Evolutionary conservation across 2,888 invertebrate genomes (phyloP), one percentile per base, ranked within the genome.

Genomic region (Drosophila bunnanda): DNA sequence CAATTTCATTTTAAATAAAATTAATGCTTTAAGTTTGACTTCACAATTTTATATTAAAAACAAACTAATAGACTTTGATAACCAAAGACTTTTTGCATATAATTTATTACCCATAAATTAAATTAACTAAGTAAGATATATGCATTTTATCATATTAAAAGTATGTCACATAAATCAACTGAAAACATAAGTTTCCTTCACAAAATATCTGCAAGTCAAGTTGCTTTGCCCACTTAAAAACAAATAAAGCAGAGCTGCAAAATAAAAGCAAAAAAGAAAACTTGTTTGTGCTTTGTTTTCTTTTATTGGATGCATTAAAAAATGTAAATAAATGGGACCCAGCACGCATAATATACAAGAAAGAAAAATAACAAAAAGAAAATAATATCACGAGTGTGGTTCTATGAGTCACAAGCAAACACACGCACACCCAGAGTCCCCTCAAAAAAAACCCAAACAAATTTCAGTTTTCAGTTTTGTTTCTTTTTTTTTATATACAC

Each of bases 281-380:
- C 60, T 54, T 68, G 69, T 75, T 67, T 79, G 62, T 62, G 57
- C 76, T 55, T 74, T 72, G 69, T 57, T 65, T 69, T 60, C 52
- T 71, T 71, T 71, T 71, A 71, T 71, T 54, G 56, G 48, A 66
- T 88, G 80, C 68, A 82, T 79, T 88, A 73, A 77, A 70, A 71
- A 85, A 77, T 80, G 80, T 86, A 82, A 80, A 82, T 82, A 81
- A 75, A 80, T 75, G 76, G 69, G 52, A 32, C 59, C 39, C 58
- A 39, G 61, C 73, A 76, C 79, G 67, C 79, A 73, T 64, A 53
- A 72, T 30, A 55, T 15, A 15, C 30, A 44, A 43, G 43, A 32
- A 76, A n/a, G 1, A 15, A 32, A 32, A 28, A 46, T 17, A 17
- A 48, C n/a, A 28, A 28, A 30, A 25, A n/a, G 32, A 15, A 20